phyloP scores from a whole-genome alignment of 2,113 vertebrate genomes.

The Hystrix cristata region DNA sequence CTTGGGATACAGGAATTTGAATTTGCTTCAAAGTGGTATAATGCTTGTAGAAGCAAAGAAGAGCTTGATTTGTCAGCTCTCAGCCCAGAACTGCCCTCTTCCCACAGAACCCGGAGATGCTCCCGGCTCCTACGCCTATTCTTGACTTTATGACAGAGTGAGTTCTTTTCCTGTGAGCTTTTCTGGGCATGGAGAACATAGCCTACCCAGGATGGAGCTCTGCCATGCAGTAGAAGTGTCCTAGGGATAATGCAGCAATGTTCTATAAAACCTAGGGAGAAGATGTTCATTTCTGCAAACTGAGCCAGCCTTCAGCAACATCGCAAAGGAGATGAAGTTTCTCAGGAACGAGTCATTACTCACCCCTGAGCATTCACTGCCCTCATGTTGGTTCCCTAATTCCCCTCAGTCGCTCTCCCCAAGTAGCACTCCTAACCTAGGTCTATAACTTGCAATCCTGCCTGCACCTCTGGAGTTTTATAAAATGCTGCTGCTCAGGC shows the following conservation, averaged over 20 bases:
- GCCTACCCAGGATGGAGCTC: slow-evolving; percentile 21
- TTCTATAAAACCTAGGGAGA: slow-evolving; percentile 53
- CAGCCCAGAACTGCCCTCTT: slow-evolving; percentile 70
- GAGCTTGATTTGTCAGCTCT: slow-evolving; percentile 65
- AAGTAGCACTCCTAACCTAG: neutral
- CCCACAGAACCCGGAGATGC: slow-evolving; percentile 43
- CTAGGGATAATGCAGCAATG: slow-evolving; percentile 43
- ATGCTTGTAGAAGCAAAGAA: slow-evolving; percentile 52
- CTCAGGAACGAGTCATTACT: neutral
- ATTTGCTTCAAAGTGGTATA: slow-evolving; percentile 61
- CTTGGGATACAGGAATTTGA: slow-evolving; percentile 68
- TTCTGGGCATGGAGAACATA: slow-evolving; percentile 60
- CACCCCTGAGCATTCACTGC: neutral
- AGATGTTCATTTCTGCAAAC: slow-evolving; percentile 62
- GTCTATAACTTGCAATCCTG: neutral
- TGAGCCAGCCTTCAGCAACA: slow-evolving; percentile 40
- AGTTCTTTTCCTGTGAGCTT: slow-evolving; percentile 65
- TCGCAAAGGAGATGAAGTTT: slow-evolving; percentile 37
- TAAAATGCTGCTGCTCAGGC: neutral
- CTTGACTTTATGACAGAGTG: slow-evolving; percentile 65
- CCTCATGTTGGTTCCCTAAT: neutral
- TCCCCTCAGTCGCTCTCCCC: neutral
- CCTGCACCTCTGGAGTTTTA: neutral
- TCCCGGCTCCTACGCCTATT: slow-evolving; percentile 59
- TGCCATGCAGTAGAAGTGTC: slow-evolving; percentile 51